Base-by-base conservation (phyloP, 2,797 vertebrate species). In the Gila robusta region DNA sequence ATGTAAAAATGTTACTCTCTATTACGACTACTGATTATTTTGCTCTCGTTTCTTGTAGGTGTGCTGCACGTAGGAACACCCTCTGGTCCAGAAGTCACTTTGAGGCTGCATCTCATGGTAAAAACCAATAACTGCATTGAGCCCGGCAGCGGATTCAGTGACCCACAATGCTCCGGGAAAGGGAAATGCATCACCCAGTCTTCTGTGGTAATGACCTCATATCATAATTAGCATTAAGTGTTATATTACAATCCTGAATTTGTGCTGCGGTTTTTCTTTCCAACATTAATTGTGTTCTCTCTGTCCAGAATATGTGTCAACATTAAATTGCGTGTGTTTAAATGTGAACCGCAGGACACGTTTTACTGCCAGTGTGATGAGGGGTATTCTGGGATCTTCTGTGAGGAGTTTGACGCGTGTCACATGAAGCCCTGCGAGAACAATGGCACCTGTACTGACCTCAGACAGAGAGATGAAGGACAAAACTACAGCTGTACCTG, bases 351-450 rank as follows among this genome's bases (percentile, higher is more conserved):
- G 37, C 86, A 99, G 98, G 95, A 94, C 89, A 97, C 96, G 0
- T 99, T 98, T 93, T 98, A 96, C 92, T 99, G 98, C 2, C 93
- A 95, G 87, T 99, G 98, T 0, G 96, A 97, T 59, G 95, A 96
- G 17, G 93, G 95, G 4, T 98, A 97, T 79, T 93, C 92, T 6
- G 98, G 98, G 2, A 94, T 96, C 72, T 95, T 96, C 92, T 99
- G 98, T 74, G 98, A 99, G 91, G 98, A 99, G 90, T 98, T 97
- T 26, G 96, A 99, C 0, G 98, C 98, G 56, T 99, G 98, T 91
- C 96, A 95, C 87, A 93, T 88, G 89, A 94, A 95, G 1, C 97
- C 97, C 2, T 99, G 98, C 83, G 95, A 93, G 91, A 98, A 98
- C 93, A 97, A 98, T 0, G 97, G 95, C 69, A 97, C 96, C 87